Conservation (phyloP, 2,113 vertebrate species). For the Camarhynchus parvulus region DNA sequence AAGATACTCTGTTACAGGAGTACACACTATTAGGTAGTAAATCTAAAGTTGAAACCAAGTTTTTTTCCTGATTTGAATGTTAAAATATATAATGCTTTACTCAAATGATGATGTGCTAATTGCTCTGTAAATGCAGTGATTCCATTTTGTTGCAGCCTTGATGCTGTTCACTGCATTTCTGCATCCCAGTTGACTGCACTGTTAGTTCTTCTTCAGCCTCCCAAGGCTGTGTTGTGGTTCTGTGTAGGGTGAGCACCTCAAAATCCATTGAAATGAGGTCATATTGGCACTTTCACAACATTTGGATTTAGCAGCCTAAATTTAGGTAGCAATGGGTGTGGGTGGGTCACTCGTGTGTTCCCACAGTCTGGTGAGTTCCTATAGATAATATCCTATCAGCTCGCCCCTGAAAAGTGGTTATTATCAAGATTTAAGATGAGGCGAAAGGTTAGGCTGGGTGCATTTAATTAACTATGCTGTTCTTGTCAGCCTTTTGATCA, state of each 20-base stretch:
- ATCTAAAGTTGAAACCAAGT: neutral
- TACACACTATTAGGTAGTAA: neutral
- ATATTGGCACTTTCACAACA: neutral
- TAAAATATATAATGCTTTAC: neutral
- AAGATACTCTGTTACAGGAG: neutral
- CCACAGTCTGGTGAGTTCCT: neutral
- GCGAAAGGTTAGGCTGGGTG: neutral
- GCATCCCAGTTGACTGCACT: fast-evolving
- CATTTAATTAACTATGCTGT: neutral
- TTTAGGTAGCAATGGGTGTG: neutral
- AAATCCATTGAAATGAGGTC: neutral
- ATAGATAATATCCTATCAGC: neutral
- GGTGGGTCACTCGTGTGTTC: neutral
- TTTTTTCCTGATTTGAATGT: neutral
- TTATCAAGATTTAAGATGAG: neutral
- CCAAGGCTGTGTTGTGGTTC: neutral
- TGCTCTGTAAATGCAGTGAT: neutral
- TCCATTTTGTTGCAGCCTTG: neutral
- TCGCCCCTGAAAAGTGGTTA: neutral
- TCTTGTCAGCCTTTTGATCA: neutral
- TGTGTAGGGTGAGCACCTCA: neutral
- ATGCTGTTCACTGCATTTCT: neutral
- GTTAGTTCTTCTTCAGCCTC: neutral
- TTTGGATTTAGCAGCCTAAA: neutral
- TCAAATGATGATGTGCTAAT: neutral